Evolutionary conservation across 1,140 invertebrate species (phyloP).

Genomic region (Eumeta japonica): DNA sequence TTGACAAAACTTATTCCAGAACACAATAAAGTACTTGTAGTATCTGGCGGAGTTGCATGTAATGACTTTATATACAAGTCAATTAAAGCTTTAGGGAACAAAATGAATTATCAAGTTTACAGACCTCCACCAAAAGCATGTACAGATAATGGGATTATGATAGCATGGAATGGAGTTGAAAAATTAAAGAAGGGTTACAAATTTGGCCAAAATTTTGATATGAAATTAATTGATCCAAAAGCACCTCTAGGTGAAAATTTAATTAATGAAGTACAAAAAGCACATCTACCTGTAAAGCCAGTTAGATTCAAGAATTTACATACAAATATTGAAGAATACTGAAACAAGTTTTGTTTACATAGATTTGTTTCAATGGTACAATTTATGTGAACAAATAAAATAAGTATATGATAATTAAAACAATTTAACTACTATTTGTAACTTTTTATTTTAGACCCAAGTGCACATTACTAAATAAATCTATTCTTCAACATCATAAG

Average conservation of each 20-base stretch:
- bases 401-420: too few relatives aligned
- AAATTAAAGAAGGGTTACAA: slow-evolving; percentile 47
- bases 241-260: slow-evolving; percentile 29
- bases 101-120: slow-evolving; percentile 66
- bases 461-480: too few relatives aligned
- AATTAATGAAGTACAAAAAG: slow-evolving; percentile 25
- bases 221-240: slow-evolving; percentile 26
- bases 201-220: slow-evolving; percentile 12
- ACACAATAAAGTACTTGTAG: slow-evolving; percentile 62
- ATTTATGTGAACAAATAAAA: too few relatives aligned
- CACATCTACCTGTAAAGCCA: slow-evolving; percentile 29
- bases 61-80: slow-evolving; percentile 79
- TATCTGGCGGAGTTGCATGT: slow-evolving; percentile 95
- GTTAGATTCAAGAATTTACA: slow-evolving; percentile 33
- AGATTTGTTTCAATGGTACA: too few relatives aligned
- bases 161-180: slow-evolving; percentile 96
- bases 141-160: slow-evolving; percentile 99
- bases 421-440: too few relatives aligned
- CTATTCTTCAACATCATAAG: too few relatives aligned
- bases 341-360: too few relatives aligned
- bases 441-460: too few relatives aligned
- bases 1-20: slow-evolving; percentile 61
- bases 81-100: slow-evolving; percentile 67
- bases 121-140: slow-evolving; percentile 85
- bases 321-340: too few relatives aligned